These are phyloP conservation scores for Gobio occitaniae DNA, from an alignment of 2,797 vertebrate species.

Conservation along the genomic window DNA sequence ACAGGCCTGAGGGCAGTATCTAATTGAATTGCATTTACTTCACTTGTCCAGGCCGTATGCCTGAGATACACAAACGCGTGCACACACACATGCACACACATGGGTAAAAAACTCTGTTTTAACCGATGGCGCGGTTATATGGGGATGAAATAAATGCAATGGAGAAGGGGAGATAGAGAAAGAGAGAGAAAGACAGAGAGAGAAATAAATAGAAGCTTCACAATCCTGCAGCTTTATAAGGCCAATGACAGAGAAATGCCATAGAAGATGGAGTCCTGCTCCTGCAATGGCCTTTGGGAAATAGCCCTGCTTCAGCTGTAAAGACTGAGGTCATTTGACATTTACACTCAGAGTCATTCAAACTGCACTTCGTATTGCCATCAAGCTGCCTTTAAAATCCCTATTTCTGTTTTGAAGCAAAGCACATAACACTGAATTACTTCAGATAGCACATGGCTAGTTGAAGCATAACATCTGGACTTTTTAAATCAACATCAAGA, in stretches of 20 bases:
- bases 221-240: conserved; percentile 43
- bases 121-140: conserved; percentile 53
- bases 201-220: conserved; percentile 35
- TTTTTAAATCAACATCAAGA: background rate
- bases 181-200: conserved; percentile 39
- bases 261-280: conserved; percentile 10
- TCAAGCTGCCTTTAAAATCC: conserved; percentile 26
- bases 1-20: conserved; percentile 69
- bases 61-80: conserved; percentile 40
- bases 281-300: conserved; percentile 41
- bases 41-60: conserved; percentile 62
- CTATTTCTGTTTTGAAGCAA: conserved; percentile 3
- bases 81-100: conserved; percentile 31
- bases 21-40: conserved; percentile 76
- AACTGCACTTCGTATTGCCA: background rate
- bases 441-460: background rate
- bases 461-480: background rate
- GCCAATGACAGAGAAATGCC: conserved; percentile 46
- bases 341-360: conserved; percentile 22
- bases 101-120: conserved; percentile 54
- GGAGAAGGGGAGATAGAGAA: conserved; percentile 16
- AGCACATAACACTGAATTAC: background rate
- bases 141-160: conserved; percentile 17
- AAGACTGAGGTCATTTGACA: conserved; percentile 41
- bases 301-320: conserved; percentile 39